Conservation (phyloP, 2,888 invertebrate genomes). For the Vannuccia rotundouncinata region DNA sequence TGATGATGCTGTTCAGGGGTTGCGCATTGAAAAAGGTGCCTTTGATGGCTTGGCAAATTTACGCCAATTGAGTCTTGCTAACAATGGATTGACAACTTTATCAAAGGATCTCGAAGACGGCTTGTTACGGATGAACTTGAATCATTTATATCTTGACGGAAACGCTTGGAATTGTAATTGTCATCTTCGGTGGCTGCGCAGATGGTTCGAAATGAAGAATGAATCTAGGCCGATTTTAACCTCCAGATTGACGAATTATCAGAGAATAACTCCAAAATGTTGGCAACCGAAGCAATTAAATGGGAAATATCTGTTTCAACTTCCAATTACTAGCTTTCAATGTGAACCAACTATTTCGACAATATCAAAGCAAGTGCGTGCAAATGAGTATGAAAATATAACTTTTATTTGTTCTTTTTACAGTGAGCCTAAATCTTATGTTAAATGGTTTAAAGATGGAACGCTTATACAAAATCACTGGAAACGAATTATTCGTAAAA, state of each 20-base stretch:
- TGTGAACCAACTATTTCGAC: constrained; percentile 36
- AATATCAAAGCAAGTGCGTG: not conserved
- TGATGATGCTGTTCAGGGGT: constrained; percentile 23
- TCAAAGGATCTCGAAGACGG: not conserved
- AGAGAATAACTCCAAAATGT: constrained; percentile 25
- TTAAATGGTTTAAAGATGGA: constrained; percentile 37
- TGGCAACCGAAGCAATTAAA: constrained; percentile 27
- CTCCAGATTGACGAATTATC: not conserved
- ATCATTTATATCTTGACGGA: constrained; percentile 31
- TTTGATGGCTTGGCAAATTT: constrained; percentile 28
- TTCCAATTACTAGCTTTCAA: constrained; percentile 28
- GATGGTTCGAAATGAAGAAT: not conserved
- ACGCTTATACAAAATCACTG: constrained; percentile 14
- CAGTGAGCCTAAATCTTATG: constrained; percentile 29
- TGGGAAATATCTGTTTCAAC: not conserved
- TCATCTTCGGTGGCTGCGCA: constrained; percentile 37
- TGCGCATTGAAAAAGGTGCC: constrained; percentile 35
- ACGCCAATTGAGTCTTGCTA: constrained; percentile 22
- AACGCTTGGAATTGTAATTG: constrained; percentile 38
- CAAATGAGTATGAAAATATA: constrained; percentile 29
- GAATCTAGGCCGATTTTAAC: not conserved
- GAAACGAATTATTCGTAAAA: constrained; percentile 18
- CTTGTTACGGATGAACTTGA: constrained; percentile 29
- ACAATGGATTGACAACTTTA: constrained; percentile 29
- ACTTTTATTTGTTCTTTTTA: constrained; percentile 34